phyloP scores from a whole-genome alignment of 2,797 vertebrate species.

The Hoplostethus mediterraneus region DNA sequence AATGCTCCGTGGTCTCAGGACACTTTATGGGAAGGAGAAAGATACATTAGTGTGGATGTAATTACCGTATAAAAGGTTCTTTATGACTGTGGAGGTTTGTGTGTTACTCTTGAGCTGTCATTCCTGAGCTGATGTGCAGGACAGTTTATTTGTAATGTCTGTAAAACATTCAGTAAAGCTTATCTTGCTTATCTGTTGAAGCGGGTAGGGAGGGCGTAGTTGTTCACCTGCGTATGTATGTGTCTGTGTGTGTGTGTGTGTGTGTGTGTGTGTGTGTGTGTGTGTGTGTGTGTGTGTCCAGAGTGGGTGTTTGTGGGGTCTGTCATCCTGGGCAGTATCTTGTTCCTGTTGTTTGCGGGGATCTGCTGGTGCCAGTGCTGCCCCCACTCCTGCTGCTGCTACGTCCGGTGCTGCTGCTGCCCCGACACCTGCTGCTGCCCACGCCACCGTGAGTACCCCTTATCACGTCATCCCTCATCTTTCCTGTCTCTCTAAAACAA shows the following conservation, averaged over 20 bases:
- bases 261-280: conserved; percentile 21
- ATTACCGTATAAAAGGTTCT: neutral
- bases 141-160: neutral
- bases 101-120: no score
- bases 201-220: neutral
- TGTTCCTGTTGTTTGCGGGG: conserved; percentile 92
- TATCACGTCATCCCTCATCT: no score
- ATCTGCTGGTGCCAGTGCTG: conserved; percentile 99
- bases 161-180: neutral
- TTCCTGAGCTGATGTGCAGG: no score
- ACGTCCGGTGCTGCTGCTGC: conserved; percentile 96
- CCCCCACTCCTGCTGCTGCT: conserved; percentile 98
- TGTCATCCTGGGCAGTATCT: conserved; percentile 89
- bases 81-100: no score
- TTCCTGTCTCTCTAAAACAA: no score
- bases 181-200: neutral
- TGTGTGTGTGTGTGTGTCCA: conserved; percentile 64
- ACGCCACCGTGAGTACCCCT: conserved; percentile 89
- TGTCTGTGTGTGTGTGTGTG: neutral
- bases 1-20: conserved; percentile 15
- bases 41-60: neutral
- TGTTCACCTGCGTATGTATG: neutral
- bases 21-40: neutral
- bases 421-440: conserved; percentile 97
- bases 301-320: conserved; percentile 96